Percentiles rank a stretch among this genome's conserved stretches.
phyloP scores from a whole-genome alignment of 2,797 vertebrate genomes.

The Coracias cyanogaster region DNA sequence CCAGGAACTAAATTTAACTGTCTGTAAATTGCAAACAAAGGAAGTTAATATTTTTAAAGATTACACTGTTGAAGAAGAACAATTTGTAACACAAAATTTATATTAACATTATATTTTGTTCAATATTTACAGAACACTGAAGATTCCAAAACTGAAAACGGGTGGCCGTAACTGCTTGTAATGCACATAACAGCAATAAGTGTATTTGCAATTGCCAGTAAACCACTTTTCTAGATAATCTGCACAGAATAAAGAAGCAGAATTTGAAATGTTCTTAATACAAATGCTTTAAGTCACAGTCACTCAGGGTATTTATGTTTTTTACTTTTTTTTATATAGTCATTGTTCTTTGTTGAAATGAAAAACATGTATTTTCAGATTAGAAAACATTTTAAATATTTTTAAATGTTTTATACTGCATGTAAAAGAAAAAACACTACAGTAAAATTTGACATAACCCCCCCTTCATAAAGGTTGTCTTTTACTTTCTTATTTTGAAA shows the following conservation, averaged over 20 bases:
- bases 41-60: constrained; percentile 71
- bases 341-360: neutral
- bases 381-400: neutral
- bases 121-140: neutral
- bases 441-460: neutral
- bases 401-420: neutral
- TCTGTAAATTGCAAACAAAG: constrained; percentile 75
- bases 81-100: constrained; percentile 21
- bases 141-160: constrained; percentile 5
- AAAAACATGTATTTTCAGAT: neutral
- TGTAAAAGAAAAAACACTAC: neutral
- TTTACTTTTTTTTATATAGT: neutral
- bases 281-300: neutral
- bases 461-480: neutral
- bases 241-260: neutral
- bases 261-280: constrained; percentile 3
- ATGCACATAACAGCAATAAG: neutral
- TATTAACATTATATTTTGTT: constrained; percentile 33
- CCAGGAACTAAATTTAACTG: constrained; percentile 82
- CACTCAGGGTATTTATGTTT: neutral
- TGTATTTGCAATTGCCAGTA: neutral
- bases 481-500: neutral
- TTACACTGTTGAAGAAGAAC: constrained; percentile 20
- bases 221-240: neutral
- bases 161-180: neutral